Conservation (phyloP, 1,140 invertebrate genomes). For the Alviniconcha marisindica region DNA sequence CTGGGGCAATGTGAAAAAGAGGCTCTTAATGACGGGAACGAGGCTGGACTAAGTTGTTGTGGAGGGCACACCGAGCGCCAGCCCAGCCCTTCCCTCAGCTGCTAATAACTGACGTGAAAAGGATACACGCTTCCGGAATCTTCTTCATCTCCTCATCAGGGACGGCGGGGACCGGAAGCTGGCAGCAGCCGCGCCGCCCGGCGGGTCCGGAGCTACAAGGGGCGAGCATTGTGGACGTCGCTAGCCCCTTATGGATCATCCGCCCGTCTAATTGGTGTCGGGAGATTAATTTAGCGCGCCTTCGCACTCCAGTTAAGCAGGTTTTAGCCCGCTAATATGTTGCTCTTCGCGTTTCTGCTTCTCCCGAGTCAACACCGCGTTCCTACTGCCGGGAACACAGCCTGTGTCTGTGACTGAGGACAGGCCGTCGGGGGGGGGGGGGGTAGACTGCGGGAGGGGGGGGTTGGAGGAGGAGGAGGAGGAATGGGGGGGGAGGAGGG, state of each 20-base stretch:
- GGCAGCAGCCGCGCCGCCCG: slow-evolving; percentile 9
- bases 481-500: too few species aligned
- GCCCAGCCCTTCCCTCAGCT: not conserved
- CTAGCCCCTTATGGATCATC: slow-evolving; percentile 38
- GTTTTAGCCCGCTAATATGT: slow-evolving; percentile 38
- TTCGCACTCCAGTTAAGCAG: slow-evolving; percentile 42
- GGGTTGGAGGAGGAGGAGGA: too few species aligned
- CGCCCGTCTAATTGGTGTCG: slow-evolving; percentile 37
- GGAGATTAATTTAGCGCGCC: slow-evolving; percentile 41
- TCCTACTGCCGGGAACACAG: too few species aligned
- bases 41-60: not conserved
- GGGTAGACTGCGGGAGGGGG: too few species aligned
- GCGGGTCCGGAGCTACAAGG: not conserved
- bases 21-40: not conserved
- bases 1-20: not conserved
- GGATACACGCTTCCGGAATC: slow-evolving; percentile 9
- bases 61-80: not conserved
- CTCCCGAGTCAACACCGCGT: not conserved
- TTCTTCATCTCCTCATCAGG: not conserved
- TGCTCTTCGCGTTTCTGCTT: not conserved
- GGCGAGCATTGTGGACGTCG: slow-evolving; percentile 3
- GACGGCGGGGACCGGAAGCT: slow-evolving; percentile 14
- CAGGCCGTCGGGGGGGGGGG: too few species aligned
- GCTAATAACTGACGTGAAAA: slow-evolving; percentile 28
- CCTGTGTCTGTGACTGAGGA: too few species aligned